Evolutionary conservation across 2,888 invertebrate genomes (phyloP), one percentile per base, ranked within the genome.

Genomic region (Exephanes ischioxanthus): DNA sequence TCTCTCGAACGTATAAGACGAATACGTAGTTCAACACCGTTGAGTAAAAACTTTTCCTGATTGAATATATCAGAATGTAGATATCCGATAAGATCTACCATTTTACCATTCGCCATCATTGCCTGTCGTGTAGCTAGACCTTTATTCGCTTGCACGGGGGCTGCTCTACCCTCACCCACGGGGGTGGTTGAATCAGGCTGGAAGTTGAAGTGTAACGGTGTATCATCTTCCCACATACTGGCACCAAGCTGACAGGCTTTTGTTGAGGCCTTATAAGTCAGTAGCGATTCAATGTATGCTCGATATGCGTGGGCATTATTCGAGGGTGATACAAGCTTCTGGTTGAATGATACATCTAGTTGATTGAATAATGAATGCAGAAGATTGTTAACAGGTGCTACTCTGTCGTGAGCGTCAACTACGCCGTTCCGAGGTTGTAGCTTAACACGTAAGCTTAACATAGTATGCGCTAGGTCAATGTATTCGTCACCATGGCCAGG

Each of bases 11-110:
- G 33, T 33, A 33, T 33, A 33, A 33, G 33, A 33, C 68, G 53
- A 89, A 16, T 1, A 0, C 48, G 48, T 48, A 48, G 9, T 48
- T 48, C 48, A 51, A 16, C 3, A 0, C 26, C 26, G 26, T 26
- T 26, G 26, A 26, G 26, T 3, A 26, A 26, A 26, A 26, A 26
- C 26, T 26, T 26, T 26, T 26, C 3, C 26, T 26, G 26, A 3
- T 26, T 26, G 3, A 26, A 26, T 3, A 90, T 75, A 19, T 67
- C 67, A 19, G 41, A 67, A 41, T 67, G 41, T 67, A 89, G 41
- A 84, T 88, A 86, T 67, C 87, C 87, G 19, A 87, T 85, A 61
- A 88, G 88, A 68, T 89, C 70, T 7, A 51, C 70, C 16, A 9
- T 53, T 70, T n/a, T 70, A 16, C 70, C 30, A n/a, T 30, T 30